These are phyloP conservation scores for Drosophila austrosaltans DNA, from an alignment of 2,888 invertebrate species.

Conservation along the genomic window DNA sequence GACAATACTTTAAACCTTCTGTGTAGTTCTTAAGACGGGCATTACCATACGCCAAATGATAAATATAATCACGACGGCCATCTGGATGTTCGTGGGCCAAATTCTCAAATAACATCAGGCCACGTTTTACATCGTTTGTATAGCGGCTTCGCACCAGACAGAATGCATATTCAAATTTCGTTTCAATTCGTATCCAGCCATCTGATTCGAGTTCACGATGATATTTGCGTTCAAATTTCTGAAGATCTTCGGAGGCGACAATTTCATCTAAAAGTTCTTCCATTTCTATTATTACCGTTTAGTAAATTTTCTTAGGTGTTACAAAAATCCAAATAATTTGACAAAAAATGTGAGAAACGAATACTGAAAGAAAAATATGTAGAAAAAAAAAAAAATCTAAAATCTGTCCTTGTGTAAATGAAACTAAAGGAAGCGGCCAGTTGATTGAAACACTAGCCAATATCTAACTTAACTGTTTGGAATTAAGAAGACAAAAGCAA, in stretches of 20 bases:
- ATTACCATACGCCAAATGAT: constrained; percentile 96
- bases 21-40: constrained; percentile 95
- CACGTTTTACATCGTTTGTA: constrained; percentile 91
- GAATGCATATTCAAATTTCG: constrained; percentile 97
- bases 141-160: constrained; percentile 94
- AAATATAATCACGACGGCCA: constrained; percentile 95
- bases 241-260: constrained; percentile 89
- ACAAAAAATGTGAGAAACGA: constrained; percentile 6
- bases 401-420: no score
- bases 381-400: not conserved
- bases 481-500: no score
- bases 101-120: constrained; percentile 93
- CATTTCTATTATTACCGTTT: constrained; percentile 84
- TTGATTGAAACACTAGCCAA: no score
- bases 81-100: constrained; percentile 89
- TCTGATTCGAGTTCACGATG: constrained; percentile 88
- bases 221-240: constrained; percentile 95
- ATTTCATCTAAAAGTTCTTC: constrained; percentile 91
- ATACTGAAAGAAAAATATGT: not conserved
- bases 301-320: not conserved
- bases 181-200: constrained; percentile 88
- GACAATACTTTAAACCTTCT: constrained; percentile 91
- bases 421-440: no score
- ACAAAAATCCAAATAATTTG: not conserved
- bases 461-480: no score